phyloP scores from a whole-genome alignment of 2,113 vertebrate genomes.

The Sylvietta virens region DNA sequence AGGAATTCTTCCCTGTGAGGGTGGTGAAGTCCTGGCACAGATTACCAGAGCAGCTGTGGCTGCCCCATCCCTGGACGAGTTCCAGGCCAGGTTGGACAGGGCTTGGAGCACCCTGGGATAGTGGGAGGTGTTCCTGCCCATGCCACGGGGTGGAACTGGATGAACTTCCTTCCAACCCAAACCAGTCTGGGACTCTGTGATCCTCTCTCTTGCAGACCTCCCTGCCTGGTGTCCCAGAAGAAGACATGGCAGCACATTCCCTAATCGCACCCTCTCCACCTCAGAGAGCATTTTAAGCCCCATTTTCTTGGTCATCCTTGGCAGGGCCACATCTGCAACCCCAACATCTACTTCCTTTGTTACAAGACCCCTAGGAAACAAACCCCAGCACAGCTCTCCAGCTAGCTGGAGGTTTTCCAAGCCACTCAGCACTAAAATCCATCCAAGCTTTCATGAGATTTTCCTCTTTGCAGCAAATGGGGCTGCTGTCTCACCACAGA shows the following conservation, averaged over 20 bases:
- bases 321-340: background rate
- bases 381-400: background rate
- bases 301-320: background rate
- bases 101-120: background rate
- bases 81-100: rapidly evolving
- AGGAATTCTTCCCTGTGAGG: background rate
- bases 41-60: background rate
- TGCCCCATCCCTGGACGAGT: background rate
- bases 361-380: rapidly evolving
- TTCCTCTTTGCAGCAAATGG: background rate
- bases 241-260: background rate
- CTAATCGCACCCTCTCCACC: background rate
- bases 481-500: background rate
- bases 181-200: background rate
- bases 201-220: background rate
- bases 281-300: background rate
- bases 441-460: background rate
- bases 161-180: background rate
- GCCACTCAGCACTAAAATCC: background rate
- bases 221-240: background rate
- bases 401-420: background rate
- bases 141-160: background rate
- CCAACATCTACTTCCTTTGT: background rate
- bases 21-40: background rate
- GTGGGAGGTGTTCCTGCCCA: background rate